A percentile compares a stretch with the other conserved stretches of the same genome.
phyloP scores from a whole-genome alignment of 1,140 invertebrate species.

The Mylabris phalerata region DNA sequence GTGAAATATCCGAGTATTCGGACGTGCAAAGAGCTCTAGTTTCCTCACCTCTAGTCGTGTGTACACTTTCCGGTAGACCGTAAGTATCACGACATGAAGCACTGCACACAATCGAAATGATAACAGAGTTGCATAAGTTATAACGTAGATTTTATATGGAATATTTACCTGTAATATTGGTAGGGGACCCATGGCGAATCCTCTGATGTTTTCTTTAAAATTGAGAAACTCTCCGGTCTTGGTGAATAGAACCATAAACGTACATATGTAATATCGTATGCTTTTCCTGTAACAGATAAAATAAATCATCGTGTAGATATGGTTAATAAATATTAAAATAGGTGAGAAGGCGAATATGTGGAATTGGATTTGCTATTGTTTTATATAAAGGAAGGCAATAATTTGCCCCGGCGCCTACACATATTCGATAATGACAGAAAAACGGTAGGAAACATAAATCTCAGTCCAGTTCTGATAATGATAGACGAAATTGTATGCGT shows the following conservation, averaged over 20 bases:
- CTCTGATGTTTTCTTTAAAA: slow-evolving; percentile 81
- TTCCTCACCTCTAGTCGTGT: slow-evolving; percentile 65
- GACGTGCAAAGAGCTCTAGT: slow-evolving; percentile 89
- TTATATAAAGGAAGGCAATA: slow-evolving; percentile 3
- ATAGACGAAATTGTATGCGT: too few species aligned
- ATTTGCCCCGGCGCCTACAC: slow-evolving; percentile 8
- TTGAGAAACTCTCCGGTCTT: slow-evolving; percentile 93
- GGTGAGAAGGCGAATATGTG: too few species aligned
- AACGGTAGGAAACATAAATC: slow-evolving; percentile 15
- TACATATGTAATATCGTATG: slow-evolving; percentile 96
- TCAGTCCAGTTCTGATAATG: slow-evolving; percentile 5
- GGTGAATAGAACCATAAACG: slow-evolving; percentile 89
- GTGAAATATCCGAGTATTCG: slow-evolving; percentile 96
- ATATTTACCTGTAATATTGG: slow-evolving; percentile 81
- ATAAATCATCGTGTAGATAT: too few species aligned
- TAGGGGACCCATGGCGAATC: slow-evolving; percentile 86
- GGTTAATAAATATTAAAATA: too few species aligned
- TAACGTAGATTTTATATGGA: background rate
- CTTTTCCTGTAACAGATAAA: slow-evolving; percentile 66
- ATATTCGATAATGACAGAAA: slow-evolving; percentile 9
- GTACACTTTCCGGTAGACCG: slow-evolving; percentile 65
- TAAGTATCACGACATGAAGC: slow-evolving; percentile 88
- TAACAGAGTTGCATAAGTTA: slow-evolving; percentile 7
- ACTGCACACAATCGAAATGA: slow-evolving; percentile 45
- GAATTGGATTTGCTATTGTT: too few species aligned